Base-by-base conservation (phyloP, 2,797 vertebrate species). In the Helostoma temminkii region DNA sequence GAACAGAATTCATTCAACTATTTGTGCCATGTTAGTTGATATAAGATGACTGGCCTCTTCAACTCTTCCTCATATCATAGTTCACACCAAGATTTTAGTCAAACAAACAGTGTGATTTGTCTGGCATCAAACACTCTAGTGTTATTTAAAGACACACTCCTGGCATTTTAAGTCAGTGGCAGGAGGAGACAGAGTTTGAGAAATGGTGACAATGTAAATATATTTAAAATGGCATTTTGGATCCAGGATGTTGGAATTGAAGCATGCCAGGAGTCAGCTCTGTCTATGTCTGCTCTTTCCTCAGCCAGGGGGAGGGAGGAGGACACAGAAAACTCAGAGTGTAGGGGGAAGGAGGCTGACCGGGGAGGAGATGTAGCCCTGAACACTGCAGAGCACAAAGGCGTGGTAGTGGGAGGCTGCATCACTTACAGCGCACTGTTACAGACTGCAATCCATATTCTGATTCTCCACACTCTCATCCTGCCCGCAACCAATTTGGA, bases 351-450 rank as follows among this genome's bases (percentile, higher is more conserved):
- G 36, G 69, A 66, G 58, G 70, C 54, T 80, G 63, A 59, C 54
- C 11, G 4, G 58, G 78, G 73, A 66, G 78, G 63, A 47, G 55
- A 73, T 42, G 64, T 58, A 69, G 66, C 75, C 72, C 50, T 62
- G 69, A 77, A 83, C 41, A 64, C 81, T 81, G 86, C 87, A 85
- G 82, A 85, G 79, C 71, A 83, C 78, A 80, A 79, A 88, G 74
- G 71, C 39, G 49, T 73, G 66, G 70, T 68, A 54, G 84, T 85
- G 66, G 79, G 80, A 87, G 76, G 74, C 68, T 81, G 82, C 81
- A 75, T 83, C 67, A 64, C 78, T 78, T 75, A 77, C 56, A 76
- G 72, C 55, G 43, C 50, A 21, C 53, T 22, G 46, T 77, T 82
- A 63, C 77, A 78, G 78, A 71, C 73, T 76, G 58, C 55, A 74